phyloP scores from a whole-genome alignment of 2,797 vertebrate genomes.

The Tachyglossus aculeatus region DNA sequence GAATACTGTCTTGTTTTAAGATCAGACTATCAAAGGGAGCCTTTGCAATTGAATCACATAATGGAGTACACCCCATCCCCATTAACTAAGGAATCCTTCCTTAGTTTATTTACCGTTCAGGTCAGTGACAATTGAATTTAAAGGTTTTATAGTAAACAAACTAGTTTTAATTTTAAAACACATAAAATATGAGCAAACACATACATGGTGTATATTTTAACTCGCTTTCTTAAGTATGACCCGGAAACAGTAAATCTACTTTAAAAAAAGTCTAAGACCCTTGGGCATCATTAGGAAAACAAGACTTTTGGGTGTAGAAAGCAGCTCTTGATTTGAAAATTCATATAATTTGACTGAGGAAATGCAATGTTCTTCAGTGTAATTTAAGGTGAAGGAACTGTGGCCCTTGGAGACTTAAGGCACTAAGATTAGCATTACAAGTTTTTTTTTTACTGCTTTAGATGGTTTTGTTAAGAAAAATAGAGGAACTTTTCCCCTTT shows the following conservation, averaged over 20 bases:
- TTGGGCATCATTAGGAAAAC: slow-evolving; percentile 37
- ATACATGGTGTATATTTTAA: neutral
- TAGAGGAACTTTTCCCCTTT: slow-evolving; percentile 31
- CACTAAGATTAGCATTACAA: slow-evolving; percentile 31
- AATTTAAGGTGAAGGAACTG: neutral
- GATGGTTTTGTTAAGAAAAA: slow-evolving; percentile 49
- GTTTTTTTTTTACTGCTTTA: neutral
- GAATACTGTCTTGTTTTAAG: slow-evolving; percentile 14
- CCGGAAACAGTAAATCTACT: slow-evolving; percentile 5
- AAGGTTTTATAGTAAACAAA: neutral
- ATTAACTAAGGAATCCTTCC: slow-evolving; percentile 24
- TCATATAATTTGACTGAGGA: slow-evolving; percentile 33
- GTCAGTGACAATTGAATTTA: slow-evolving; percentile 5
- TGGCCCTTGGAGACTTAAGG: slow-evolving; percentile 24
- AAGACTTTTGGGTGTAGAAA: slow-evolving; percentile 46
- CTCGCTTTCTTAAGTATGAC: neutral
- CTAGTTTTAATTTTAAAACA: slow-evolving; percentile 9
- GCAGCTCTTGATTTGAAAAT: slow-evolving; percentile 17
- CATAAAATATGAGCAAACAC: neutral
- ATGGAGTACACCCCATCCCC: neutral
- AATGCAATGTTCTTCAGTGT: neutral
- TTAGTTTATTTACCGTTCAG: slow-evolving; percentile 33
- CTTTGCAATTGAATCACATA: slow-evolving; percentile 28
- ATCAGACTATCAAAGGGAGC: slow-evolving; percentile 13
- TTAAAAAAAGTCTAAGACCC: slow-evolving; percentile 48